A percentile compares a stretch with the other conserved stretches of the same genome.
phyloP scores from a whole-genome alignment of 1,140 invertebrate genomes.

The Plectus sambesii region DNA sequence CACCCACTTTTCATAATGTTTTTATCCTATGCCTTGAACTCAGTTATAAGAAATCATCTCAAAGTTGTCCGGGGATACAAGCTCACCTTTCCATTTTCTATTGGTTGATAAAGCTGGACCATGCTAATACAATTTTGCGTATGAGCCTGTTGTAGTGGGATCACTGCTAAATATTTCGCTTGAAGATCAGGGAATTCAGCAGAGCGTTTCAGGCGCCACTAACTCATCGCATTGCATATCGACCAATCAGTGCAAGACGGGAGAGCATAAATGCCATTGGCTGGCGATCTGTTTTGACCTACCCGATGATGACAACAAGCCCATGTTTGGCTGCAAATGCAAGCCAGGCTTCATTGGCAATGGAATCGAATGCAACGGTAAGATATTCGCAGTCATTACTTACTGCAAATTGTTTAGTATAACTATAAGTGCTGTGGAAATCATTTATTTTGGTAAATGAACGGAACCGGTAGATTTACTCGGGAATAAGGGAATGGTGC shows the following conservation, averaged over 20 bases:
- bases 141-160: conserved; percentile 13
- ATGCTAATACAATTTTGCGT: conserved; percentile 14
- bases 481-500: too few species aligned
- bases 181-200: conserved; percentile 10
- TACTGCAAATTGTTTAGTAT: neutral
- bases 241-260: conserved; percentile 23
- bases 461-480: too few species aligned
- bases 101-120: conserved; percentile 11
- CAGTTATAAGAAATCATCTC: too few species aligned
- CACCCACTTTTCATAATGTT: too few species aligned
- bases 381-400: neutral
- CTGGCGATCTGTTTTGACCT: conserved; percentile 71
- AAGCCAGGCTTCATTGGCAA: conserved; percentile 75
- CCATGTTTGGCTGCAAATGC: conserved; percentile 72
- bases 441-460: too few species aligned
- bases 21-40: too few species aligned
- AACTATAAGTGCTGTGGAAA: neutral
- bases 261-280: conserved; percentile 39
- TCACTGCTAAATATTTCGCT: conserved; percentile 9
- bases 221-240: conserved; percentile 16
- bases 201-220: conserved; percentile 51
- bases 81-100: too few species aligned
- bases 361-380: conserved; percentile 52
- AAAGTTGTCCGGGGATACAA: too few species aligned
- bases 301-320: conserved; percentile 55